Evolutionary conservation across 2,797 vertebrate species (phyloP).

Genomic region (Moxostoma hubbsi): DNA sequence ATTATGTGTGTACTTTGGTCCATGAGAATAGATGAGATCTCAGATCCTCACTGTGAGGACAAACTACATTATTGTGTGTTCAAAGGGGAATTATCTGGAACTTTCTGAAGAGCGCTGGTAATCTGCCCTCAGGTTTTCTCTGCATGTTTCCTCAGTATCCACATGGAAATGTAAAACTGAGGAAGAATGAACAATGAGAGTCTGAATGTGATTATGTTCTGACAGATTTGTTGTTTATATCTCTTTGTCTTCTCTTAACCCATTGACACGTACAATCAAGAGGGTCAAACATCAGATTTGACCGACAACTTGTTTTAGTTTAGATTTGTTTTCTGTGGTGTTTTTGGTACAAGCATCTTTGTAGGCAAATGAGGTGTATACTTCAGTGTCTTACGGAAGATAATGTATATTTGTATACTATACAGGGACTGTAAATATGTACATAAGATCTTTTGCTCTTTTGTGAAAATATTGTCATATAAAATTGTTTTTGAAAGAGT

Average conservation of each 20-base stretch:
- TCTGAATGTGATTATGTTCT: constrained; percentile 12
- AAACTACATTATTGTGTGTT: constrained; percentile 37
- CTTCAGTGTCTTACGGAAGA: constrained; percentile 54
- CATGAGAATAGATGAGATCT: not conserved
- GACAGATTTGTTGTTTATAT: constrained; percentile 2
- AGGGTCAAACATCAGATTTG: constrained; percentile 8
- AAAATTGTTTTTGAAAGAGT: constrained; percentile 23
- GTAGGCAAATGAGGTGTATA: constrained; percentile 49
- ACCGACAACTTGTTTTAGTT: constrained; percentile 8
- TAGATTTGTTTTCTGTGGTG: constrained; percentile 19
- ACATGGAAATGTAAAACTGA: constrained; percentile 12
- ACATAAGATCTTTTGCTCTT: constrained; percentile 61
- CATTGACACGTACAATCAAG: too few relatives aligned
- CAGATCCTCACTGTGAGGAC: constrained; percentile 29
- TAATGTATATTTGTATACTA: constrained; percentile 69
- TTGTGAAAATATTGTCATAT: constrained; percentile 59
- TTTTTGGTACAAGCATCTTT: constrained; percentile 46
- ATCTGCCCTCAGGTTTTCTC: constrained; percentile 37
- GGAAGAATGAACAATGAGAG: not conserved
- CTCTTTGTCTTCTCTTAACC: not conserved
- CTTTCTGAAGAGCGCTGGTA: constrained; percentile 23
- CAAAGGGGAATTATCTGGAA: constrained; percentile 36
- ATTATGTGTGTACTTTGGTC: constrained; percentile 12
- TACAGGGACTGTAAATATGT: constrained; percentile 68
- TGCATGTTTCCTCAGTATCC: not conserved